phyloP scores from a whole-genome alignment of 2,888 invertebrate genomes.

The Cephus rjabovi region DNA sequence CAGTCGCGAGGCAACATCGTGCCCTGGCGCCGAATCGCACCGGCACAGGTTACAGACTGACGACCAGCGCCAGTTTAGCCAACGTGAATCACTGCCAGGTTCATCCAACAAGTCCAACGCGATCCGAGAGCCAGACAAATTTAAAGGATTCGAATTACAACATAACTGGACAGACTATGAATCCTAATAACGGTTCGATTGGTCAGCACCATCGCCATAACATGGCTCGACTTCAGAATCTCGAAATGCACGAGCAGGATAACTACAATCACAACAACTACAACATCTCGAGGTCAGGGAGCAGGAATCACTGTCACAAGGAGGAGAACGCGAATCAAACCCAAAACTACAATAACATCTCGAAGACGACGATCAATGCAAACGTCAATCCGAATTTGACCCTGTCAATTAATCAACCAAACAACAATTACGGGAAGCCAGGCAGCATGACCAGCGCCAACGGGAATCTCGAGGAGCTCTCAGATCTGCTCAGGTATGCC shows the following conservation, averaged over 20 bases:
- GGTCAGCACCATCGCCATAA: conserved; percentile 43
- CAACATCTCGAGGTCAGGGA: conserved; percentile 56
- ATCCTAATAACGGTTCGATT: conserved; percentile 10
- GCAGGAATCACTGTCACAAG: conserved; percentile 60
- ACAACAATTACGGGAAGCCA: conserved; percentile 53
- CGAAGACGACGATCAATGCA: conserved; percentile 63
- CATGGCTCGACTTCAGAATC: conserved; percentile 53
- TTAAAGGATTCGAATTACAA: conserved; percentile 64
- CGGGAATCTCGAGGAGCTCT: conserved; percentile 77
- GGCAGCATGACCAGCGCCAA: conserved; percentile 69
- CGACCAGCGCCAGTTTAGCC: conserved; percentile 61
- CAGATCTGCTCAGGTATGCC: conserved; percentile 78
- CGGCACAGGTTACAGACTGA: conserved; percentile 50
- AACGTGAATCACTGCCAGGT: conserved; percentile 63
- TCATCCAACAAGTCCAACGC: conserved; percentile 58
- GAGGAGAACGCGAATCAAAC: conserved; percentile 62
- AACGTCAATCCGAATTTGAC: conserved; percentile 59
- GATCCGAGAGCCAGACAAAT: conserved; percentile 63
- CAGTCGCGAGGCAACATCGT: conserved; percentile 49
- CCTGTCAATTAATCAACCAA: conserved; percentile 57
- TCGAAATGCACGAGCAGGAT: conserved; percentile 59
- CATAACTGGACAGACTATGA: conserved; percentile 47
- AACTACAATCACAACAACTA: conserved; percentile 62
- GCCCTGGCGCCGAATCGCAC: conserved; percentile 32
- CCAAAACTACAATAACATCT: conserved; percentile 60